phyloP scores from a whole-genome alignment of 1,140 invertebrate species.

The Oreohelix idahoensis region DNA sequence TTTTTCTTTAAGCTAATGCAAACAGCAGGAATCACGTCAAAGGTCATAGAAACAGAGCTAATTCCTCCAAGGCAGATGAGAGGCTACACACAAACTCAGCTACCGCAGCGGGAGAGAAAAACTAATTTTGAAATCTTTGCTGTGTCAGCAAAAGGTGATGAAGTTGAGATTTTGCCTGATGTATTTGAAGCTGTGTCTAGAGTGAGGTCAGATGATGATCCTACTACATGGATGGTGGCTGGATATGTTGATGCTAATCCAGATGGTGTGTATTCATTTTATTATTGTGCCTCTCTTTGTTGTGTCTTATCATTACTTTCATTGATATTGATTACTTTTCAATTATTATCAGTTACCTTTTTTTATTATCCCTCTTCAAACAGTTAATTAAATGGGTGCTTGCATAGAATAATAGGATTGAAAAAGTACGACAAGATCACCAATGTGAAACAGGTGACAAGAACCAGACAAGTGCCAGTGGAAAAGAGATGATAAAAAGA shows the following conservation, averaged over 20 bases:
- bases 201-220: slow-evolving; percentile 50
- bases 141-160: slow-evolving; percentile 48
- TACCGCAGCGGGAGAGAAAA: slow-evolving; percentile 48
- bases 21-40: slow-evolving; percentile 61
- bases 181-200: slow-evolving; percentile 55
- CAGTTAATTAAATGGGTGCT: no score
- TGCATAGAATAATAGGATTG: no score
- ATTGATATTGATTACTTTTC: not conserved
- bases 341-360: not conserved
- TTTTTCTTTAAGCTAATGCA: slow-evolving; percentile 52
- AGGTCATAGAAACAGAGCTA: slow-evolving; percentile 56
- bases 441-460: no score
- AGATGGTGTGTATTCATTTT: slow-evolving; percentile 44
- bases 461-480: no score
- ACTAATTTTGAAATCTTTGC: slow-evolving; percentile 44
- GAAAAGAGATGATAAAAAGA: no score
- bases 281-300: no score
- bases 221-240: slow-evolving; percentile 56
- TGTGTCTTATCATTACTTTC: no score
- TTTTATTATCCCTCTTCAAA: no score
- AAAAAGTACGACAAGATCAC: no score
- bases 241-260: slow-evolving; percentile 61
- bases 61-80: slow-evolving; percentile 56
- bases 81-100: slow-evolving; percentile 63
- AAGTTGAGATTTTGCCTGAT: slow-evolving; percentile 53